Percentiles rank a stretch among this genome's conserved stretches.
Evolutionary conservation across 2,888 invertebrate genomes (phyloP).

Genomic region (Vesta saturnalis): DNA sequence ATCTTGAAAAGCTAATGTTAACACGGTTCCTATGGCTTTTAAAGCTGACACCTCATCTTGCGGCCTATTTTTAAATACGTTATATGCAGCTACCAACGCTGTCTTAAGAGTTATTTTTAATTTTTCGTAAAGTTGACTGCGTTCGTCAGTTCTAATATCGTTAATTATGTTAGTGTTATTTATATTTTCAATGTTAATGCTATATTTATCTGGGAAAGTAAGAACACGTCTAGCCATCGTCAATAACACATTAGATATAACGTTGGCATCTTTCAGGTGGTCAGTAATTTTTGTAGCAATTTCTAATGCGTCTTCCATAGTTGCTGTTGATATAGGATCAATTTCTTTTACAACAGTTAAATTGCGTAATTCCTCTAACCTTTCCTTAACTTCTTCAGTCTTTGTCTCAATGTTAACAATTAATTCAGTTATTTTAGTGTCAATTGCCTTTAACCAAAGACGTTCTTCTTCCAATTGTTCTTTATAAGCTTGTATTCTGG

Average conservation of each 20-base stretch:
- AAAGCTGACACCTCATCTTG: slow-evolving; percentile 60
- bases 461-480: slow-evolving; percentile 50
- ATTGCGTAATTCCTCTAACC: slow-evolving; percentile 58
- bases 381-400: slow-evolving; percentile 54
- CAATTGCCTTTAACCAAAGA: slow-evolving; percentile 50
- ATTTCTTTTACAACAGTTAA: slow-evolving; percentile 53
- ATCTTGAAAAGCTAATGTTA: slow-evolving; percentile 53
- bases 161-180: slow-evolving; percentile 50
- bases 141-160: slow-evolving; percentile 42
- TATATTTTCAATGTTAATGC: slow-evolving; percentile 58
- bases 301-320: slow-evolving; percentile 55
- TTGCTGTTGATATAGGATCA: slow-evolving; percentile 57
- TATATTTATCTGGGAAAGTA: slow-evolving; percentile 59
- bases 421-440: slow-evolving; percentile 59
- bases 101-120: slow-evolving; percentile 59
- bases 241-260: slow-evolving; percentile 58
- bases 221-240: slow-evolving; percentile 58
- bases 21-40: slow-evolving; percentile 55
- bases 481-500: slow-evolving; percentile 17
- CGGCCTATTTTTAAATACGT: slow-evolving; percentile 59
- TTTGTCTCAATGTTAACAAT: slow-evolving; percentile 58
- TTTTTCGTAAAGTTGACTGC: slow-evolving; percentile 30
- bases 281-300: slow-evolving; percentile 55
- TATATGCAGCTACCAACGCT: slow-evolving; percentile 58
- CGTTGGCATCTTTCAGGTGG: slow-evolving; percentile 56